Evolutionary conservation across 2,797 vertebrate species (phyloP).

Genomic region (Gallinago nigripennis): DNA sequence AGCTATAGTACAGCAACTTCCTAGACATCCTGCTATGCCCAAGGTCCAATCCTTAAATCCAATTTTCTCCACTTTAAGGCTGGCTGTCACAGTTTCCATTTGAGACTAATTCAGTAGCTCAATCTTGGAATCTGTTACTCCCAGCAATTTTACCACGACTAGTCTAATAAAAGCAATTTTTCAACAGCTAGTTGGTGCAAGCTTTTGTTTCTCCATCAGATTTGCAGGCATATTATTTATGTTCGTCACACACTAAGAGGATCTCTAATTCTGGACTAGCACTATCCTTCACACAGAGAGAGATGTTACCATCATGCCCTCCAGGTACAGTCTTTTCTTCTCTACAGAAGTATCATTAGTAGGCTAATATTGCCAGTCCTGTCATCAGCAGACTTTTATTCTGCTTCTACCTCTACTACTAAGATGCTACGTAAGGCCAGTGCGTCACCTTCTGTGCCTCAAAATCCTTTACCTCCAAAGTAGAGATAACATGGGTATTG

Average conservation of each 20-base stretch:
- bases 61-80: conserved; percentile 33
- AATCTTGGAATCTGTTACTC: conserved; percentile 36
- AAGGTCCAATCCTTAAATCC: conserved; percentile 34
- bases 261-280: neutral
- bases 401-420: neutral
- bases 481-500: neutral
- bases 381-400: neutral
- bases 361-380: neutral
- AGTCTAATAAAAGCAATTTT: conserved; percentile 20
- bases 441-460: neutral
- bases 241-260: neutral
- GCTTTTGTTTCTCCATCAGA: conserved; percentile 2
- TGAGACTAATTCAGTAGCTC: conserved; percentile 37
- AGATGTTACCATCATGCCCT: neutral
- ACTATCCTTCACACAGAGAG: neutral
- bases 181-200: neutral
- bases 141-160: conserved; percentile 11
- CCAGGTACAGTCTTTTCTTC: neutral
- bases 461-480: neutral
- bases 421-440: neutral
- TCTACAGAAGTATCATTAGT: neutral
- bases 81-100: conserved; percentile 22
- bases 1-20: conserved; percentile 19
- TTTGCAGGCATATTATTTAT: neutral
- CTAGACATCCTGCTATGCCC: conserved; percentile 38